Percentiles rank a stretch among this genome's conserved stretches.
phyloP scores from a whole-genome alignment of 2,888 invertebrate species.

The Nudaria mundana region DNA sequence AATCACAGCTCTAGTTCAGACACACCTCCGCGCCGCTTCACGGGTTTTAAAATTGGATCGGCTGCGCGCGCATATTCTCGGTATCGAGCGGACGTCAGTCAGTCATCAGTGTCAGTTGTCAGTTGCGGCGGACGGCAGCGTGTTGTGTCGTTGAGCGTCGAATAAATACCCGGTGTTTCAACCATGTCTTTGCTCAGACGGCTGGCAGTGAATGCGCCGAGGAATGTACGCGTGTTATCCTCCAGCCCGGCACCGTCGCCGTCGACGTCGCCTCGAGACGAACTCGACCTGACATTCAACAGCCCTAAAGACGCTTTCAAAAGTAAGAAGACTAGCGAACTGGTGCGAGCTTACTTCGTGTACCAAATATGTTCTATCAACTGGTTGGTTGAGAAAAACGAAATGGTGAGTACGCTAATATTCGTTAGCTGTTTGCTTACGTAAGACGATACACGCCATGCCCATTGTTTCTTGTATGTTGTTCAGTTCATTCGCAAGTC shows the following conservation, averaged over 20 bases:
- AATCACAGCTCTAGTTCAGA: slow-evolving; percentile 53
- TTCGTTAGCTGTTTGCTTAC: slow-evolving; percentile 53
- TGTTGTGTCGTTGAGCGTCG: slow-evolving; percentile 42
- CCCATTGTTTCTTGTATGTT: slow-evolving; percentile 45
- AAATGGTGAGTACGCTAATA: slow-evolving; percentile 86
- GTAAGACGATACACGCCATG: slow-evolving; percentile 50
- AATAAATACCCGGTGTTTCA: slow-evolving; percentile 54
- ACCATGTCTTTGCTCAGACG: slow-evolving; percentile 72
- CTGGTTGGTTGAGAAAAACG: slow-evolving; percentile 94
- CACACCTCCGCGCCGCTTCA: slow-evolving; percentile 66
- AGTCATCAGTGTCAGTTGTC: slow-evolving; percentile 56
- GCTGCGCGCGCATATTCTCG: slow-evolving; percentile 67
- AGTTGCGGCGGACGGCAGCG: slow-evolving; percentile 59
- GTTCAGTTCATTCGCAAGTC: slow-evolving; percentile 45
- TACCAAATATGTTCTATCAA: slow-evolving; percentile 94
- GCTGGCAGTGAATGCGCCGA: slow-evolving; percentile 61
- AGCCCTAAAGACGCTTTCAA: slow-evolving; percentile 96
- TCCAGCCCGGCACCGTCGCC: slow-evolving; percentile 31
- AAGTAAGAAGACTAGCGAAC: slow-evolving; percentile 96
- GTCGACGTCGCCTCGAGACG: slow-evolving; percentile 73
- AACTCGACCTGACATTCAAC: slow-evolving; percentile 92
- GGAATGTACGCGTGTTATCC: slow-evolving; percentile 57
- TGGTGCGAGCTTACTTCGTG: slow-evolving; percentile 94
- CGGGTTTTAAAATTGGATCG: slow-evolving; percentile 70
- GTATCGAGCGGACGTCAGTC: slow-evolving; percentile 68